Evolutionary conservation across 1,140 invertebrate genomes (phyloP).

Genomic region (Maniola jurtina): DNA sequence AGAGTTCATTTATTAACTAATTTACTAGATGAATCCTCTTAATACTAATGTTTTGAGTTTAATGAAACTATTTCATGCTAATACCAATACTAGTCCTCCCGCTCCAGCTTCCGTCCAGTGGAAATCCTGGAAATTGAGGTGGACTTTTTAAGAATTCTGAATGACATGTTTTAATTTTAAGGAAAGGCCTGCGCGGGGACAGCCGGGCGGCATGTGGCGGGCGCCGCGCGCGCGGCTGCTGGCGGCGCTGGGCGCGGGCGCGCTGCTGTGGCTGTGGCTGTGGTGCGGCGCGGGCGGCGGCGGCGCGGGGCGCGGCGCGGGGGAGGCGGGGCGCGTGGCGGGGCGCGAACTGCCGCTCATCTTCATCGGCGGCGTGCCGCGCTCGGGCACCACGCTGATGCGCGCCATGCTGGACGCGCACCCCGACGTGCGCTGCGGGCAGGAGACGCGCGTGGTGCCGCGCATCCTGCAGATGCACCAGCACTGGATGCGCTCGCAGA

Average conservation of each 20-base stretch:
- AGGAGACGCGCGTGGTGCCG: slow-evolving; percentile 98
- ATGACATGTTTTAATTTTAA: no score
- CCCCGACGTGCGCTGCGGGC: slow-evolving; percentile 97
- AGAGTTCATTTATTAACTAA: no score
- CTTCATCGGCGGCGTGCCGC: slow-evolving; percentile 97
- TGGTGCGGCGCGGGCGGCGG: slow-evolving; percentile 36
- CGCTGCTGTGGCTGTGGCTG: slow-evolving; percentile 46
- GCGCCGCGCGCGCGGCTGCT: slow-evolving; percentile 19
- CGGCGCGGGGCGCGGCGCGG: slow-evolving; percentile 16
- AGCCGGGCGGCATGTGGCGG: slow-evolving; percentile 18
- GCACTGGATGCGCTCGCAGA: slow-evolving; percentile 95
- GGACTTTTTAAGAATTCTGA: no score
- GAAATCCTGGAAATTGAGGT: no score
- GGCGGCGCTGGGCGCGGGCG: slow-evolving; percentile 43
- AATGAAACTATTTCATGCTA: no score
- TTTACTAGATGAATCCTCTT: no score
- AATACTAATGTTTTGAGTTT: no score
- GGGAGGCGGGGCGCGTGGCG: slow-evolving; percentile 38
- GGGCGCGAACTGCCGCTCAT: slow-evolving; percentile 93
- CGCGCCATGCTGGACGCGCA: slow-evolving; percentile 99
- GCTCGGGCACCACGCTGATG: slow-evolving; percentile 98
- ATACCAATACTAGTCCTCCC: no score
- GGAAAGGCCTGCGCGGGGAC: no score
- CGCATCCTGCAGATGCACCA: slow-evolving; percentile 94
- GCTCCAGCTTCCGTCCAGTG: no score